Evolutionary conservation across 2,888 invertebrate species (phyloP).

Genomic region (Anaspis maculata): DNA sequence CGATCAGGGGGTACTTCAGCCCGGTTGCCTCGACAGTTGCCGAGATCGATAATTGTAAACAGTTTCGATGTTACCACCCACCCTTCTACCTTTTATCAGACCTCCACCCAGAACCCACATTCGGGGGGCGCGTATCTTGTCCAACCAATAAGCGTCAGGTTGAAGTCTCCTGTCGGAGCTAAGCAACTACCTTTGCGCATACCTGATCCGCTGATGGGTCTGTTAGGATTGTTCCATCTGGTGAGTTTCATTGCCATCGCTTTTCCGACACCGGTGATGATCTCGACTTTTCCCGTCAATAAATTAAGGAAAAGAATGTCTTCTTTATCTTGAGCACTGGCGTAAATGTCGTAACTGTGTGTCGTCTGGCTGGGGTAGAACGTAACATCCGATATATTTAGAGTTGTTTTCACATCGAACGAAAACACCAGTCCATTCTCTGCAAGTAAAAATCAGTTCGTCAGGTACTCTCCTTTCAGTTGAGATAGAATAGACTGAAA

Average conservation of each 20-base stretch:
- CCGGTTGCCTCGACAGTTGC: too few relatives aligned
- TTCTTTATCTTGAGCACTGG: constrained; percentile 62
- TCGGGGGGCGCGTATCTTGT: too few relatives aligned
- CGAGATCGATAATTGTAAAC: too few relatives aligned
- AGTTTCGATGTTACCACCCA: too few relatives aligned
- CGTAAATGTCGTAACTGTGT: constrained; percentile 66
- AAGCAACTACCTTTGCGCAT: too few relatives aligned
- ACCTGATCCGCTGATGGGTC: constrained; percentile 57
- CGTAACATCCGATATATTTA: constrained; percentile 63
- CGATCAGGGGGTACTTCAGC: too few relatives aligned
- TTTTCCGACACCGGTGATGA: constrained; percentile 63
- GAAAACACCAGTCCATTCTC: constrained; percentile 57
- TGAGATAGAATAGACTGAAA: constrained; percentile 1
- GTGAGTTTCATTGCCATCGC: constrained; percentile 49
- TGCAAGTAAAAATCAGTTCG: constrained; percentile 31
- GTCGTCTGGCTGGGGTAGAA: constrained; percentile 65
- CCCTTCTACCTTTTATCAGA: too few relatives aligned
- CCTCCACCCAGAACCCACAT: too few relatives aligned
- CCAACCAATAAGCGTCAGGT: too few relatives aligned
- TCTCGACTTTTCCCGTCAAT: constrained; percentile 64
- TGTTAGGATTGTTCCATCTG: constrained; percentile 57
- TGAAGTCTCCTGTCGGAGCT: too few relatives aligned
- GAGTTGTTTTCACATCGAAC: constrained; percentile 66
- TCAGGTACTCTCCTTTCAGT: constrained; percentile 9
- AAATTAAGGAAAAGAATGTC: constrained; percentile 64